Evolutionary conservation across 2,113 vertebrate species (phyloP).

Genomic region (Irena cyanogastra): DNA sequence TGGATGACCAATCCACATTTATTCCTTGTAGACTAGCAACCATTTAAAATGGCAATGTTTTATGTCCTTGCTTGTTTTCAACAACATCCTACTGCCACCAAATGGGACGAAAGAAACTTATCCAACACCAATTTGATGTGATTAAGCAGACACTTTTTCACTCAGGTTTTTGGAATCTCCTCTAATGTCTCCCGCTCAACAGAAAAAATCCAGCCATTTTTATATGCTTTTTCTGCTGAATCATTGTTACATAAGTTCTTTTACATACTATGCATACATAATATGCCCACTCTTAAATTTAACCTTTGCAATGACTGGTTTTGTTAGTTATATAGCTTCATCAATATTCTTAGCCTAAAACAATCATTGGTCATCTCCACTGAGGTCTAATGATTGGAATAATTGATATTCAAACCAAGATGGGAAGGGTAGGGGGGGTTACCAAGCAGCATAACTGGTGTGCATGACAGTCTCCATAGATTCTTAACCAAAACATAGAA

Average conservation of each 20-base stretch:
- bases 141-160: neutral
- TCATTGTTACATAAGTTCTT: neutral
- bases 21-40: neutral
- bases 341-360: neutral
- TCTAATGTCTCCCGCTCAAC: fast-evolving
- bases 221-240: neutral
- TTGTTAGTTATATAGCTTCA: neutral
- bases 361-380: neutral
- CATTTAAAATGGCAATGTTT: neutral
- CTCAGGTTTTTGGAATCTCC: neutral
- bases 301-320: neutral
- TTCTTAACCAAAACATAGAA: neutral
- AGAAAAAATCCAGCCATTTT: neutral
- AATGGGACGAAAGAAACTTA: neutral
- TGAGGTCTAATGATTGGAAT: neutral
- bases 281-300: neutral
- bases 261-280: too few species aligned
- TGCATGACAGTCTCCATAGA: neutral
- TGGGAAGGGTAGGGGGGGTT: neutral
- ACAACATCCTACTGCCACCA: neutral
- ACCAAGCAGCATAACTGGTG: neutral
- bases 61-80: neutral
- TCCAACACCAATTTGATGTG: neutral
- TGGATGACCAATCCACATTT: neutral
- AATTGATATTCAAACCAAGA: neutral